Base-by-base conservation (phyloP, 2,888 invertebrate species). In the Tenthredo distinguenda region DNA sequence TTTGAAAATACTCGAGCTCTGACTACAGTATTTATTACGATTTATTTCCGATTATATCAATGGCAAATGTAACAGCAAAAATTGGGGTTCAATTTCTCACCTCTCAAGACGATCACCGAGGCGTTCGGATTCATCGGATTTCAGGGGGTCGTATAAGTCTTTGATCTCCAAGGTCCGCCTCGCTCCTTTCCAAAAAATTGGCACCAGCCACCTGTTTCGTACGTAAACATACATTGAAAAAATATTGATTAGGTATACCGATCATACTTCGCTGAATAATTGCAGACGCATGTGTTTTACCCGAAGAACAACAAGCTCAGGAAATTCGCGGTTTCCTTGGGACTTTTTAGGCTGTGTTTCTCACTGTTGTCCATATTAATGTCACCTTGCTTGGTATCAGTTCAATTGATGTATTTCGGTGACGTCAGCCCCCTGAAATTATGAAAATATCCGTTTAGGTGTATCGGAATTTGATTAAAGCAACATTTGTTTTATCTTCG, bases 91-190 rank as follows among this genome's bases (percentile, higher is more conserved):
- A 12, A n/a, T 72, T 40, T 85, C 88, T 89, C 89, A 94, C 94
- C 87, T 90, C 87, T 93, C 91, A 2, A 94, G 87, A 50, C 86
- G 88, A 84, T 94, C 89, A 0, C 92, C 92, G 2, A 94, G 87
- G 65, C 76, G 87, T 87, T 93, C 90, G 0, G 94, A 94, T 82
- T 91, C 87, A 72, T 94, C 94, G 2, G 87, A 86, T 43, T 88
- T 90, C 0, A 94, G 85, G 1, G 93, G 92, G 40, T 89, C 89
- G 87, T 92, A 94, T 12, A 94, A 88, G 86, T 94, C 94, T 12
- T 91, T 87, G 15, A 92, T 86, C 10, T 91, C 88, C 21, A 94
- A 89, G 58, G 92, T 92, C n/a, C 88, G 90, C n/a, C 87, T 90
- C 4, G 88, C 87, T 5, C 94, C 94, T 87, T 93, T 93, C 84